Evolutionary conservation across 2,797 vertebrate species (phyloP).

Genomic region (Alca torda): DNA sequence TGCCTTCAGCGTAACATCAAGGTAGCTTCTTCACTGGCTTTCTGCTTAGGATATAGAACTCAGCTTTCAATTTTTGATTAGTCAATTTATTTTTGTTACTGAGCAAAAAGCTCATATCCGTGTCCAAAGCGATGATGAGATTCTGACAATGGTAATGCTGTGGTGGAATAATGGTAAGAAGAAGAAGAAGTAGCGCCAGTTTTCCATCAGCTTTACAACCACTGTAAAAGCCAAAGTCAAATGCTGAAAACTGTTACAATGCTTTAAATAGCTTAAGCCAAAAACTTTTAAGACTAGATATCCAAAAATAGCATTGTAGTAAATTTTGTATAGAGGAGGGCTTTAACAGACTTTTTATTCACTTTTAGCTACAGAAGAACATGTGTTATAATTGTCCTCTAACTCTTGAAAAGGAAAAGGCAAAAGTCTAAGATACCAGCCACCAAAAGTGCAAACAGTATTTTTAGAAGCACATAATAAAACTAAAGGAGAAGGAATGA

Average conservation of each 20-base stretch:
- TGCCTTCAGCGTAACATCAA: background rate
- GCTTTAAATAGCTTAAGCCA: conserved; percentile 58
- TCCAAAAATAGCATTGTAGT: conserved; percentile 60
- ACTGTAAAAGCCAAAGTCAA: conserved; percentile 42
- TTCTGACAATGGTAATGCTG: background rate
- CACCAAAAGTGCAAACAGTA: background rate
- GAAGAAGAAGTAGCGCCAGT: background rate
- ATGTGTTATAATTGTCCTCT: background rate
- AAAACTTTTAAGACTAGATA: conserved; percentile 52
- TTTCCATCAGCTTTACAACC: conserved; percentile 51
- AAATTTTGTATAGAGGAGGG: conserved; percentile 5
- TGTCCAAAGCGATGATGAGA: background rate
- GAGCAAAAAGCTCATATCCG: conserved; percentile 21
- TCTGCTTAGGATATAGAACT: background rate
- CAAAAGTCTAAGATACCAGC: conserved; percentile 4
- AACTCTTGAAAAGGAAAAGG: conserved; percentile 16
- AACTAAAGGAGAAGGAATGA: background rate
- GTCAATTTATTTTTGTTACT: conserved; percentile 3
- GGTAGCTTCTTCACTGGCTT: background rate
- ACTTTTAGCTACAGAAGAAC: background rate
- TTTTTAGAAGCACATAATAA: background rate
- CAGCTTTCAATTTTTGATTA: background rate
- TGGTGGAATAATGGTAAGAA: background rate
- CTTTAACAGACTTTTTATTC: conserved; percentile 1
- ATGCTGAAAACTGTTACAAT: conserved; percentile 36